Evolutionary conservation across 1,140 invertebrate genomes (phyloP).

Genomic region (Bombus confusus): DNA sequence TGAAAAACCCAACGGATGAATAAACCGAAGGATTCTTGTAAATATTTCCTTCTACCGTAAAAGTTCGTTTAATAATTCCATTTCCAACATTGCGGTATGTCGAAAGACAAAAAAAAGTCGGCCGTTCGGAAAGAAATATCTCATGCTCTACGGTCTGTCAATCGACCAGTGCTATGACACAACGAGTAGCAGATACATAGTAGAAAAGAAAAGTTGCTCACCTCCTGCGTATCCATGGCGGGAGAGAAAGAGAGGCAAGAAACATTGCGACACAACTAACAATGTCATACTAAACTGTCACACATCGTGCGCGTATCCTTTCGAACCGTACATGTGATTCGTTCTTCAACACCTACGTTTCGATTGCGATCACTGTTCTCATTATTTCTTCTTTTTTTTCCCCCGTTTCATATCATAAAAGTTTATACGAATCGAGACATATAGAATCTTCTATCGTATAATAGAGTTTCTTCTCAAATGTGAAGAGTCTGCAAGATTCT

Average conservation of each 20-base stretch:
- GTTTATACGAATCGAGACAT: conserved; percentile 54
- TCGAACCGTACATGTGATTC: conserved; percentile 32
- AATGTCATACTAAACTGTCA: conserved; percentile 79
- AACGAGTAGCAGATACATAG: conserved; percentile 28
- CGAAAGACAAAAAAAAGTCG: neutral
- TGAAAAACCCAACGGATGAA: neutral
- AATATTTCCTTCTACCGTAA: neutral
- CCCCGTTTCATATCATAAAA: conserved; percentile 39
- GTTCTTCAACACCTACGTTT: conserved; percentile 44
- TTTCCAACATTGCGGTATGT: neutral
- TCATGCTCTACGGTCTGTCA: conserved; percentile 27
- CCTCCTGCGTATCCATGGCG: conserved; percentile 81
- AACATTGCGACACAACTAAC: conserved; percentile 82
- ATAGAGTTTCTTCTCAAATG: conserved; percentile 25
- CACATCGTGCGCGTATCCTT: conserved; percentile 56
- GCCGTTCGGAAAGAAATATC: neutral
- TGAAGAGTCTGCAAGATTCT: conserved; percentile 52
- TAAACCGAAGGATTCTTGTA: neutral
- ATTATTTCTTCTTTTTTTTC: neutral
- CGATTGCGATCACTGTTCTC: conserved; percentile 34
- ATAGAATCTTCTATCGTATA: conserved; percentile 51
- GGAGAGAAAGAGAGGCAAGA: conserved; percentile 78
- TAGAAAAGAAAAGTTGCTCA: conserved; percentile 73
- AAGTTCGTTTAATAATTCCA: conserved; percentile 2
- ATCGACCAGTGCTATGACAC: conserved; percentile 27